Conservation (phyloP, 2,113 vertebrate species). For the Embiotoca jacksoni region DNA sequence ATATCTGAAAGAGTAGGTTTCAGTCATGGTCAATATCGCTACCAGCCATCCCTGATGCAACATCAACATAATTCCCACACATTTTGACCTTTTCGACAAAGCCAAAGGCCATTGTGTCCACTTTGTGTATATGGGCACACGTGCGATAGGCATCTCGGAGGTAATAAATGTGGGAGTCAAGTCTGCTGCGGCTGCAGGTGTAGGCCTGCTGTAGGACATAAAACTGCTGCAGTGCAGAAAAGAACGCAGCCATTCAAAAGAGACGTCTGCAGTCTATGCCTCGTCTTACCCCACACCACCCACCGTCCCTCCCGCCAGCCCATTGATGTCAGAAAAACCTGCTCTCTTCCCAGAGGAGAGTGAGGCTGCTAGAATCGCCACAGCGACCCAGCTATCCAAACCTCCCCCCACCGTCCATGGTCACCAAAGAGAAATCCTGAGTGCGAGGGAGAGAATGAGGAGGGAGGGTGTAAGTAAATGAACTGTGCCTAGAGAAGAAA, state of each 20-base stretch:
- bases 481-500: slow-evolving; percentile 73
- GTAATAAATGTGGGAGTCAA: slow-evolving; percentile 77
- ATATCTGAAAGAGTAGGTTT: slow-evolving; percentile 41
- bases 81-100: slow-evolving; percentile 65
- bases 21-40: slow-evolving; percentile 43
- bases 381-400: slow-evolving; percentile 52
- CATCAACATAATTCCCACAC: slow-evolving; percentile 49
- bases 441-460: slow-evolving; percentile 54
- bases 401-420: slow-evolving; percentile 42
- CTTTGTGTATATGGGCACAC: slow-evolving; percentile 35
- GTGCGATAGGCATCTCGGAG: slow-evolving; percentile 34
- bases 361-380: slow-evolving; percentile 65
- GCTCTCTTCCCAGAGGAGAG: slow-evolving; percentile 83
- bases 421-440: slow-evolving; percentile 63
- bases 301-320: slow-evolving; percentile 46
- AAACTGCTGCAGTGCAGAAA: slow-evolving; percentile 48
- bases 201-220: slow-evolving; percentile 61
- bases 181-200: slow-evolving; percentile 80
- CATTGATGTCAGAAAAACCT: slow-evolving; percentile 84
- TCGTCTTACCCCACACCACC: slow-evolving; percentile 47
- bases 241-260: slow-evolving; percentile 54
- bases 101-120: slow-evolving; percentile 34
- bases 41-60: slow-evolving; percentile 49
- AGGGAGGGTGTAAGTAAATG: slow-evolving; percentile 69
- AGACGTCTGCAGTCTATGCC: slow-evolving; percentile 52